Evolutionary conservation across 2,113 vertebrate genomes (phyloP), one percentile per base, ranked within the genome.

Genomic region (Gracilinanus agilis): DNA sequence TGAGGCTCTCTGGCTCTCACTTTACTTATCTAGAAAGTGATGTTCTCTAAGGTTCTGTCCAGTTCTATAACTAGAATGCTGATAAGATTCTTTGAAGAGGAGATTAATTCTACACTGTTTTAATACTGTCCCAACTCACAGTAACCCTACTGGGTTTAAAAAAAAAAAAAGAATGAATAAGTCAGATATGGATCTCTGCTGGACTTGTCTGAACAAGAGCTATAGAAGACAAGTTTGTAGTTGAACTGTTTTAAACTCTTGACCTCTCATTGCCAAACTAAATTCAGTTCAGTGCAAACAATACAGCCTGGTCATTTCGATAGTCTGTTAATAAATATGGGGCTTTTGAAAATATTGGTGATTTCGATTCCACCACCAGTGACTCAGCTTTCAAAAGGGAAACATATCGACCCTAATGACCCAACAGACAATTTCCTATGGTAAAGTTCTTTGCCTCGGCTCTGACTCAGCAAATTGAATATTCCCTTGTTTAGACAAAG

Each of bases 361-460:
- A 49, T 49, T 90, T 94, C 49, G 3, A 29, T 55, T 49, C 44
- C 89, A 90, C 13, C 61, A 0, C 0, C 0, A 7, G 83, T 93
- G 16, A 88, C 89, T 92, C 55, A 19, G 53, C 92, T 55, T 96
- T 75, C 2, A 53, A 93, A 93, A 56, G 55, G 90, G 58, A 91
- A 95, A 88, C 24, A 21, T 92, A 3, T 92, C 54, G 25, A 67
- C 27, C 90, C 93, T 54, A 23, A 25, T 1, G 75, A 95, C 49
- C 44, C 91, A 89, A 61, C 0, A 3, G 7, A 55, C 0, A 3
- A 8, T 89, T 96, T 92, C 94, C 95, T 88, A 49, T 9, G 58
- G 88, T 90, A 94, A 89, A 89, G 88, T 88, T 91, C 93, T 95
- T 24, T 49, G 91, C 90, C 9, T 25, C 1, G 0, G 34, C 88